Base-by-base conservation (phyloP, 2,113 vertebrate species). In the Cheilinus undulatus region DNA sequence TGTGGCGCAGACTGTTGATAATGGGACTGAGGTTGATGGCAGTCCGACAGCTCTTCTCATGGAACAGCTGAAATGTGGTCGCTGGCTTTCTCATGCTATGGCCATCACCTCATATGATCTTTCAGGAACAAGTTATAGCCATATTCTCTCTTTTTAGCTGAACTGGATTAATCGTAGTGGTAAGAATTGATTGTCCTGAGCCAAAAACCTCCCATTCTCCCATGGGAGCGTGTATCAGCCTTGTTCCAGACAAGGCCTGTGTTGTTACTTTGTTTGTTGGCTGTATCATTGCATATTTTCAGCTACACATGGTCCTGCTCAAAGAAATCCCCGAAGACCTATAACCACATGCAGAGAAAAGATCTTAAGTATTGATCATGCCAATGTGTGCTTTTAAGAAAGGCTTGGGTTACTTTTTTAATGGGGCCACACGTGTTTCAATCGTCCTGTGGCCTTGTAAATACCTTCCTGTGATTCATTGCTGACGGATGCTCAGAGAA, bases 381-480 rank as follows among this genome's bases (percentile, higher is more conserved):
- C 38, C 14, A 7, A 9, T 45, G n/a, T 43, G 8, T 15, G 40
- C 49, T 72, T 66, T 73, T 32, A 62, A 66, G 69, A 81, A 70
- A 62, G 75, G 71, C n/a, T n/a, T n/a, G n/a, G n/a, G n/a, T n/a
- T n/a, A n/a, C n/a, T n/a, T n/a, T n/a, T n/a, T 77, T 77, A 72
- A 86, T 88, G 77, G 27, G 61, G 77, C 49, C 76, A 89, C 90
- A 89, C 70, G 57, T 92, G 88, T 90, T 92, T 92, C 53, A 89
- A 88, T 88, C 69, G 86, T 90, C 85, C 78, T 70, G 69, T 80
- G 84, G 84, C 88, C 87, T 83, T 83, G 91, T 90, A 90, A 92
- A 93, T 90, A 84, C 88, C 76, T 87, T 79, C 50, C 74, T 64
- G 64, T 89, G 86, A 92, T 89, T 87, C 79, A 91, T 74, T 73